Base-by-base conservation (phyloP, 2,113 vertebrate genomes). In the Semicossyphus pulcher region DNA sequence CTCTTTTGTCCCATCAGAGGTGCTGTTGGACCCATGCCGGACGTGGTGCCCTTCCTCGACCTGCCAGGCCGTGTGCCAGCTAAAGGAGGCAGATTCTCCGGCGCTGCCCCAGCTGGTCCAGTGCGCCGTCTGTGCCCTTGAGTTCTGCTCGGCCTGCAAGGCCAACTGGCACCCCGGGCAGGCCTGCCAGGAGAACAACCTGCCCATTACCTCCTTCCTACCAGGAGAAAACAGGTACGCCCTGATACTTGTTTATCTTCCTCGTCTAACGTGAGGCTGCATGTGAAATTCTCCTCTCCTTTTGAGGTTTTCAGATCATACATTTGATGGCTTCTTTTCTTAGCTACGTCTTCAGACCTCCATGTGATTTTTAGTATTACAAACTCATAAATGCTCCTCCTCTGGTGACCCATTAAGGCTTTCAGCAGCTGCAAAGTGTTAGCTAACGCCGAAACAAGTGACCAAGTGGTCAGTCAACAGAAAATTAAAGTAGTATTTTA, bases 181-280 rank as follows among this genome's bases (percentile, higher is more conserved):
- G 88, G 95, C 95, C 86, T 99, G 98, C 88, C 95, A 94, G 29
- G 97, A 99, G 82, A 95, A 85, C 86, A 96, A 87, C 89, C 91
- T 95, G 88, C 96, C 97, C 44, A 88, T 96, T 64, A 94, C 95
- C 51, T 89, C 94, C 79, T 97, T 96, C 91, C 95, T 99, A 49
- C 97, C 97, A 0, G 98, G 98, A 76, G 98, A 99, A 80, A 94
- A 94, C 92, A 98, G 97, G 97, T 99, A 94, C n/a, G n/a, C n/a
- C n/a, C n/a, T n/a, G n/a, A n/a, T n/a, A n/a, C n/a, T n/a, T n/a
- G n/a, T n/a, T 44, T 7, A 31, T 25, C 45, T 39, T 31, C 51
- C 23, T 7, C 10, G 18, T 16, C 14, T 3, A 20, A 15, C 26
- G 7, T n/a, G 5, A 1, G 10, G 10, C 3, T 18, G 2, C 16